Evolutionary conservation across 2,797 vertebrate genomes (phyloP).

Genomic region (Trachurus trachurus): DNA sequence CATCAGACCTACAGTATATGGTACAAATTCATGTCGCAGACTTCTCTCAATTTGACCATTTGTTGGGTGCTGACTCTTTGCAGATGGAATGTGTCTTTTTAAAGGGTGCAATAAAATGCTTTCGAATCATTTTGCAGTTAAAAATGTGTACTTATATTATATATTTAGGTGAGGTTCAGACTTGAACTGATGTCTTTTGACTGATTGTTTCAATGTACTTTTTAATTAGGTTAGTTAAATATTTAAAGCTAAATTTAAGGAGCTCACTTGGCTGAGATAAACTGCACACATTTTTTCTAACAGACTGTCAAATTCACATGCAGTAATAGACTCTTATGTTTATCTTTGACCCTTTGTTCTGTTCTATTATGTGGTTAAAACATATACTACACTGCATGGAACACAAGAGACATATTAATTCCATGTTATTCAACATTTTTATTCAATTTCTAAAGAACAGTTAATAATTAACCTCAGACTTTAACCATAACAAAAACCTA

Average conservation of each 20-base stretch:
- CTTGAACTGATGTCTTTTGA: too few relatives aligned
- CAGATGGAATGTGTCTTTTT: too few relatives aligned
- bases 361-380: background rate
- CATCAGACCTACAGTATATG: background rate
- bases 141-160: too few relatives aligned
- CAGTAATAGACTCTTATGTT: background rate
- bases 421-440: background rate
- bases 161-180: too few relatives aligned
- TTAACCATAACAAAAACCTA: background rate
- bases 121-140: too few relatives aligned
- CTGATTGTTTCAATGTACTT: too few relatives aligned
- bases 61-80: too few relatives aligned
- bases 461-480: background rate
- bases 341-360: background rate
- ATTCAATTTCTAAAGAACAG: background rate
- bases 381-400: background rate
- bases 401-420: conserved; percentile 5
- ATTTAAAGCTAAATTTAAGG: background rate
- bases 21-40: too few relatives aligned
- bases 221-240: background rate
- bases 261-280: background rate
- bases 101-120: too few relatives aligned
- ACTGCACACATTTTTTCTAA: background rate
- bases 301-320: background rate
- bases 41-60: too few relatives aligned